These are phyloP conservation scores for Glyphotaelius pellucidus DNA, from an alignment of 2,888 invertebrate species.

Conservation along the genomic window DNA sequence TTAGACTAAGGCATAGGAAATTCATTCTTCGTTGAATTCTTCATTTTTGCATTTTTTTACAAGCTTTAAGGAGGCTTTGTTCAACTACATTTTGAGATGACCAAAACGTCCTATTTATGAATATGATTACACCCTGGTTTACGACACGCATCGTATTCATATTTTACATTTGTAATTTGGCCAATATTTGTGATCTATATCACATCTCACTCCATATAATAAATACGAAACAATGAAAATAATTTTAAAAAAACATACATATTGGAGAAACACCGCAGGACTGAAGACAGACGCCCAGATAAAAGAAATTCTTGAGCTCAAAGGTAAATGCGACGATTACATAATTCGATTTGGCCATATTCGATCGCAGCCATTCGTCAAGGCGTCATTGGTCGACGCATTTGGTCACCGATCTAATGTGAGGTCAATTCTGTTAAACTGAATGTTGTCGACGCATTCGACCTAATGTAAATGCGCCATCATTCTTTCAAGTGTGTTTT, in stretches of 20 bases:
- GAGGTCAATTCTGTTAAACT: too few species aligned
- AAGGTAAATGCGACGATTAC: too few species aligned
- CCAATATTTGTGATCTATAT: slow-evolving; percentile 12
- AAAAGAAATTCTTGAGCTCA: neutral
- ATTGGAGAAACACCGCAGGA: neutral
- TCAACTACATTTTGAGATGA: neutral
- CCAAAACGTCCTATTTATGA: neutral
- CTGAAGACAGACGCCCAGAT: neutral
- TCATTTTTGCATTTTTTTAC: neutral
- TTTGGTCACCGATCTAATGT: too few species aligned
- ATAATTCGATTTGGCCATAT: too few species aligned
- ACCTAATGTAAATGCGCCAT: too few species aligned
- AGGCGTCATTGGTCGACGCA: too few species aligned
- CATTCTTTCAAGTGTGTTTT: neutral
- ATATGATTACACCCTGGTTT: slow-evolving; percentile 28
- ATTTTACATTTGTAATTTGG: slow-evolving; percentile 29
- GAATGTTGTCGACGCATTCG: too few species aligned
- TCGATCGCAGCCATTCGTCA: too few species aligned
- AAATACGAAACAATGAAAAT: neutral
- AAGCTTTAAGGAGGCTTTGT: neutral
- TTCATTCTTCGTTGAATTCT: slow-evolving; percentile 11
- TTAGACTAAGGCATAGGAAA: slow-evolving; percentile 38
- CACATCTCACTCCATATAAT: neutral
- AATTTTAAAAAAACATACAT: neutral
- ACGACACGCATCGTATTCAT: neutral